phyloP scores from a whole-genome alignment of 2,113 vertebrate species.

The Scopus umbretta region DNA sequence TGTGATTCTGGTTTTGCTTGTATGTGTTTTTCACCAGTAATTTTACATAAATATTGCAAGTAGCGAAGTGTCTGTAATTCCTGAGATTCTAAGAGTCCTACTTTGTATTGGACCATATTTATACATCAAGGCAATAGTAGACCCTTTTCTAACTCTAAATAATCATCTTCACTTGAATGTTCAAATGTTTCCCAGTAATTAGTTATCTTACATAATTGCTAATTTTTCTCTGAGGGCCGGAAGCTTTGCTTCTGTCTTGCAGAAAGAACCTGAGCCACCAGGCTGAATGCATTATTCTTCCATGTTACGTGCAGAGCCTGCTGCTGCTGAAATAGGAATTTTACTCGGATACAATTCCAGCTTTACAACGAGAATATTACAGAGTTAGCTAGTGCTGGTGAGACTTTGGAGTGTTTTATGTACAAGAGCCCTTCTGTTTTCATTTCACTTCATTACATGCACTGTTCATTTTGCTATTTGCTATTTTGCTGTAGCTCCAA shows the following conservation, averaged over 20 bases:
- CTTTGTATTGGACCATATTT: background rate
- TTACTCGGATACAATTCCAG: background rate
- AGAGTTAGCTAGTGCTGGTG: background rate
- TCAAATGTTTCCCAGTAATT: background rate
- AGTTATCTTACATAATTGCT: background rate
- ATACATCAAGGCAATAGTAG: background rate
- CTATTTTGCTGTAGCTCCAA: background rate
- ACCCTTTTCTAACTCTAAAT: background rate
- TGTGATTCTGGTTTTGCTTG: background rate
- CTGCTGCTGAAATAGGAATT: background rate
- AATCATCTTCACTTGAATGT: background rate
- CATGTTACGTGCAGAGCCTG: background rate
- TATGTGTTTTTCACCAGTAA: background rate
- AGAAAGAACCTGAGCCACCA: background rate
- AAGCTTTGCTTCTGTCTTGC: background rate
- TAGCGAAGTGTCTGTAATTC: background rate
- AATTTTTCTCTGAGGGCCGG: background rate
- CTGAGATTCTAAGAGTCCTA: background rate
- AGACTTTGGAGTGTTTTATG: background rate
- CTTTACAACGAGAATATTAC: background rate
- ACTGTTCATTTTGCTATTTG: background rate
- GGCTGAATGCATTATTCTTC: background rate
- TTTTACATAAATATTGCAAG: background rate
- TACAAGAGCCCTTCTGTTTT: background rate
- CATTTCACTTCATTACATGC: background rate